Percentiles rank a stretch among this genome's conserved stretches.
Evolutionary conservation across 2,888 invertebrate genomes (phyloP).

Genomic region (Vannuccia rotundouncinata): DNA sequence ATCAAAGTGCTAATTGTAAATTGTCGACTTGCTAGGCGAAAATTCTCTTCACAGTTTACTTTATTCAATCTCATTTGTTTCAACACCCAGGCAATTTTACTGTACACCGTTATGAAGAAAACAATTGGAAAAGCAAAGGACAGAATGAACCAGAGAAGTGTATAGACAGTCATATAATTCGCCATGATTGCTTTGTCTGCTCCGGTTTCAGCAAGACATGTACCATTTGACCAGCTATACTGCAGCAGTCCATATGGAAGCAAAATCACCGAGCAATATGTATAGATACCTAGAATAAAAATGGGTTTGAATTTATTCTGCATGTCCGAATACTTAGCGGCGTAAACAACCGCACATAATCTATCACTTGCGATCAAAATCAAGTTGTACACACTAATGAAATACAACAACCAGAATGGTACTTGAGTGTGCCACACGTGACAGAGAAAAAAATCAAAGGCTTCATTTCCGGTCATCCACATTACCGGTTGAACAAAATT

Average conservation of each 20-base stretch:
- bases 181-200: background rate
- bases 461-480: background rate
- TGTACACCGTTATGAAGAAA: background rate
- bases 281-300: background rate
- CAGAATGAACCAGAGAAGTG: background rate
- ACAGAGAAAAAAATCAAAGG: background rate
- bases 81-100: background rate
- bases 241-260: background rate
- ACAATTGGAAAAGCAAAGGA: background rate
- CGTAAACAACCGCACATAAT: background rate
- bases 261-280: background rate
- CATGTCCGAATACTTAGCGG: background rate
- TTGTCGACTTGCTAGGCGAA: background rate
- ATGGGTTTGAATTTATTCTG: background rate
- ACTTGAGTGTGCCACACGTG: background rate
- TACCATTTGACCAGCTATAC: background rate
- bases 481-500: background rate
- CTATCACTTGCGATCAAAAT: background rate
- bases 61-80: background rate
- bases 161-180: background rate
- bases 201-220: background rate
- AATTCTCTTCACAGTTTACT: background rate
- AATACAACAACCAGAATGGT: background rate
- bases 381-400: background rate
- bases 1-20: constrained; percentile 36